Base-by-base conservation (phyloP, 2,888 invertebrate genomes). In the Yponomeuta plumbellus region DNA sequence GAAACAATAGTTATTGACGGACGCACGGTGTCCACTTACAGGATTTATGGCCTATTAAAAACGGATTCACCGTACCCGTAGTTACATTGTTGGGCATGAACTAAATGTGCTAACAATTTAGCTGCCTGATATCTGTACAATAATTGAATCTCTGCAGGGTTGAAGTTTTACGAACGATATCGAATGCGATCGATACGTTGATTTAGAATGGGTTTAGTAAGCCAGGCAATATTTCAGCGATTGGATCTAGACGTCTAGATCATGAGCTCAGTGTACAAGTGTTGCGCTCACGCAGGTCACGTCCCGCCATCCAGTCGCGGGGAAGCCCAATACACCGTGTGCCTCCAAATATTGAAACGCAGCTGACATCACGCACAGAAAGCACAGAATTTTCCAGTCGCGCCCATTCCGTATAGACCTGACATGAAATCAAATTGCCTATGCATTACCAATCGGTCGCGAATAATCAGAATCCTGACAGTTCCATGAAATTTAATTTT, bases 1-100 rank as follows among this genome's bases (percentile, higher is more conserved):
- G 83, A 81, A 84, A 86, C 80, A 81, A 83, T 81, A 74, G 77
- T 77, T 80, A 81, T 79, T 79, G 79, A 80, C 76, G 77, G 71
- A 72, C 75, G 77, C 71, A 77, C 78, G 80, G 84, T 79, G 83
- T 83, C 78, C 78, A 72, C 78, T 87, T 78, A 77, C 82, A 83
- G 81, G 85, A 86, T 86, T 79, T 80, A 82, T 76, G 70, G 73
- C 69, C 81, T 79, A 85, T 85, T 82, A 63, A 83, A 83, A 84
- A 80, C 81, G 80, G 80, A 87, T 85, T 86, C 34, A 1, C 8
- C 34, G 34, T 34, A 34, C 77, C 73, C 76, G 84, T 85, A 85
- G 74, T 73, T 72, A 70, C 72, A 72, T 73, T 76, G 75, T 69
- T 71, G 70, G 74, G 71, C 70, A 72, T 71, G 70, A 74, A 71